Conservation (phyloP, 2,888 invertebrate species). For the Xanthia togata region DNA sequence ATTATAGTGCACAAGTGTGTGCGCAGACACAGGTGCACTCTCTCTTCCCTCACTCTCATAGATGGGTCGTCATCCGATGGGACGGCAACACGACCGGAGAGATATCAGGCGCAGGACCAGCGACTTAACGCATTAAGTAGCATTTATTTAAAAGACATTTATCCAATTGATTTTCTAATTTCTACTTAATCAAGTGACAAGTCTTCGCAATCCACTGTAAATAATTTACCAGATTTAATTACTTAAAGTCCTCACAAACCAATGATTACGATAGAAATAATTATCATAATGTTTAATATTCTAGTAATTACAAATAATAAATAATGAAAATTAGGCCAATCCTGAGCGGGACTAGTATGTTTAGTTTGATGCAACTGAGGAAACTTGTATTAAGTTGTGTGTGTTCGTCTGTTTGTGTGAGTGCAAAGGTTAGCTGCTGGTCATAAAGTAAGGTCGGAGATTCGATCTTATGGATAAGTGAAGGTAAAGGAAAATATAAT, state of each 20-base stretch:
- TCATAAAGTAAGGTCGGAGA: constrained; percentile 34
- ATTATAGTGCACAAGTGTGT: no score
- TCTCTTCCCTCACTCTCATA: no score
- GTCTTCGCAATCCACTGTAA: neutral
- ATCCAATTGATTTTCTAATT: constrained; percentile 1
- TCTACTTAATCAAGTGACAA: neutral
- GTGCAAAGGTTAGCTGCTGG: constrained; percentile 34
- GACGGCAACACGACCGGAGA: no score
- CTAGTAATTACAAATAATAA: constrained; percentile 21
- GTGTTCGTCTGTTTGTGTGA: constrained; percentile 15
- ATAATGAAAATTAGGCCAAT: constrained; percentile 56
- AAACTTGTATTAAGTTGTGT: constrained; percentile 57
- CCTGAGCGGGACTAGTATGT: constrained; percentile 46
- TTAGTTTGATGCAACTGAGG: constrained; percentile 60
- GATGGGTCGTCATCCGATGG: no score
- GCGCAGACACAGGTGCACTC: no score
- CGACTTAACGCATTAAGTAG: no score
- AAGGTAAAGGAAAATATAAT: constrained; percentile 6
- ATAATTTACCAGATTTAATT: constrained; percentile 24
- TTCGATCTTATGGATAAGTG: constrained; percentile 29
- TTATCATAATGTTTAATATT: constrained; percentile 23
- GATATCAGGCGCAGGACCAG: no score
- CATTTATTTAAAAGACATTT: constrained; percentile 2
- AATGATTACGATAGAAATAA: neutral
- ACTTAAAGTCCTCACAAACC: neutral